Evolutionary conservation across 2,113 vertebrate species (phyloP), one percentile per base, ranked within the genome.

Genomic region (Phycodurus eques): DNA sequence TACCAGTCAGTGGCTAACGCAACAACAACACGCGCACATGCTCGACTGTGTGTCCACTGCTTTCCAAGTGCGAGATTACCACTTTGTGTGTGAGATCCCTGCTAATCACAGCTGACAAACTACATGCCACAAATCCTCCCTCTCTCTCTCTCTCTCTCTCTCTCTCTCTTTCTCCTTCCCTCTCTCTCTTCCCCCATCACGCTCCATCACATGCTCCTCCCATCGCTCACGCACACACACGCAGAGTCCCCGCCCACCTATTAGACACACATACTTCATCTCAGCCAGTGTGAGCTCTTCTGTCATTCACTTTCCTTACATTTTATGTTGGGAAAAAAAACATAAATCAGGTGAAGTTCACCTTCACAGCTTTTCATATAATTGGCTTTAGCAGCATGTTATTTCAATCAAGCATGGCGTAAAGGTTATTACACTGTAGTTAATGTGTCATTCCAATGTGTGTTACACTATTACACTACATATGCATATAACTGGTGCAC

Each of bases 21-120:
- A 80, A 66, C 72, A 65, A 63, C 65, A 43, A 61, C 72, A 64
- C 66, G 22, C 5, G 27, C 44, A 63, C 71, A 68, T 20, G 59
- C 33, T 46, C 14, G 72, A 61, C 13, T 77, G 72, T 72, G 57
- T 73, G 77, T 61, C 79, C 76, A 8, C 51, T 73, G 68, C 68
- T 70, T 78, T 39, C 76, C 49, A 73, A 65, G 60, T 59, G 61
- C 49, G 61, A 78, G 86, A 86, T 75, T 79, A 83, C 66, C 76
- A 68, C 70, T 1, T 11, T 53, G 33, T 62, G 54, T 66, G 72
- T 62, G 74, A 39, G 35, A 39, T 39, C 83, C 81, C 82, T 31
- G 73, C 71, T 82, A 90, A 88, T 90, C 86, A 91, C 89, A 90
- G 88, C 89, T 90, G 87, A 91, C 83, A 84, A 84, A 85, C 85